Evolutionary conservation across 2,113 vertebrate species (phyloP), one percentile per base, ranked within the genome.

Genomic region (Campylomormyrus tamandua): DNA sequence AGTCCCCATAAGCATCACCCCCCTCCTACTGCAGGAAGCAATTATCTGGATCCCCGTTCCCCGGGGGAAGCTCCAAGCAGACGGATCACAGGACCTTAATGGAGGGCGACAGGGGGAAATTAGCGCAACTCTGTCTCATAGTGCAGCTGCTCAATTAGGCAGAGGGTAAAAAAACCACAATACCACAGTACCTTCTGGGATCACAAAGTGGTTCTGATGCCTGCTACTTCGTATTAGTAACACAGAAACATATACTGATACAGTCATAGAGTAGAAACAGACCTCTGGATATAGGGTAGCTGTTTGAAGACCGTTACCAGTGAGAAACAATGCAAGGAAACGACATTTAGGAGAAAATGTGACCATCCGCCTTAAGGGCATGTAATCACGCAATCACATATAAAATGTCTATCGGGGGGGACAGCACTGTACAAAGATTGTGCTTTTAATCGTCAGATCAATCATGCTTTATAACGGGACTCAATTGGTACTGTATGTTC

Each of bases 41-140:
- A 93, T 94, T 91, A 94, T 89, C 92, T 93, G 90, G 91, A 92
- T 91, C 92, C 91, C 91, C 89, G 90, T 88, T 93, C 92, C 94
- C 94, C 77, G 89, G 88, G 91, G 93, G 92, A 90, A 91, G 91
- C 92, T 90, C 92, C 87, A 90, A 93, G 91, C 92, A 94, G 94
- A 95, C 94, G 93, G 93, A 94, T 92, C 92, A 90, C 92, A 91
- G 93, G 50, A 91, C 91, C 90, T 92, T 94, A 93, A 94, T 94
- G 93, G 93, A 93, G 91, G 94, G 92, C 93, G 92, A 94, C 93
- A 89, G 90, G 92, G 92, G 90, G 87, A 91, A 93, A 93, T 93
- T 89, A 86, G 83, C 92, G 90, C 91, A 92, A 92, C 92, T 92
- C 58, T 45, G 91, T 93, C 93, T 94, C 92, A 93, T 92, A 91